Conservation (phyloP, 2,888 invertebrate genomes). For the Achlya flavicornis region DNA sequence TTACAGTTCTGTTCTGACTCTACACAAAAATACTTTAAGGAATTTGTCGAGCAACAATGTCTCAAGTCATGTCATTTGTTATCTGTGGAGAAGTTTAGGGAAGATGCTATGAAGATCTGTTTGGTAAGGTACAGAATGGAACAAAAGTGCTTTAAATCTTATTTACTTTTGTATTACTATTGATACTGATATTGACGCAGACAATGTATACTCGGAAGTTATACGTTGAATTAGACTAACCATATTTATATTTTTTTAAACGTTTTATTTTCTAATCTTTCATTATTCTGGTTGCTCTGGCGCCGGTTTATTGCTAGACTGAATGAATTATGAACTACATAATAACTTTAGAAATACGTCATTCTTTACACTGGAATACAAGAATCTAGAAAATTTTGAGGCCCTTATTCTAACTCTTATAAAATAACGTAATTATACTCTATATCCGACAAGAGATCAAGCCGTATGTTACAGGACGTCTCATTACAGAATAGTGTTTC, state of each 20-base stretch:
- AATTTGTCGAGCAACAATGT: slow-evolving; percentile 35
- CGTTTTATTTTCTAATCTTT: not conserved
- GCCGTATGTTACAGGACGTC: not conserved
- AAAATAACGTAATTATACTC: not conserved
- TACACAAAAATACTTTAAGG: slow-evolving; percentile 34
- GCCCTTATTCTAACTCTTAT: not conserved
- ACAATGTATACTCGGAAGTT: not conserved
- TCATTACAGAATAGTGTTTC: not conserved
- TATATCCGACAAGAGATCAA: not conserved
- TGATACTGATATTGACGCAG: not conserved
- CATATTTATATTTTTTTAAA: not conserved
- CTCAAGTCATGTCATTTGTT: slow-evolving; percentile 31
- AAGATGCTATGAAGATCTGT: not conserved
- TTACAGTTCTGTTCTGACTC: slow-evolving; percentile 28
- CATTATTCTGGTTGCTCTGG: too few relatives aligned
- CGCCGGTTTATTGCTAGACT: too few relatives aligned
- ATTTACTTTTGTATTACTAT: not conserved
- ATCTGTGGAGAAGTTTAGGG: slow-evolving; percentile 29
- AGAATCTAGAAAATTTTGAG: too few relatives aligned
- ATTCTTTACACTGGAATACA: too few relatives aligned
- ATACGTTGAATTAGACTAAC: not conserved
- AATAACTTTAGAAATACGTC: too few relatives aligned
- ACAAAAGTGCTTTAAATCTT: not conserved
- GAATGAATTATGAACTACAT: too few relatives aligned
- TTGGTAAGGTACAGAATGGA: not conserved